Evolutionary conservation across 1,140 invertebrate genomes (phyloP).

Genomic region (Potamilus streckersoni): DNA sequence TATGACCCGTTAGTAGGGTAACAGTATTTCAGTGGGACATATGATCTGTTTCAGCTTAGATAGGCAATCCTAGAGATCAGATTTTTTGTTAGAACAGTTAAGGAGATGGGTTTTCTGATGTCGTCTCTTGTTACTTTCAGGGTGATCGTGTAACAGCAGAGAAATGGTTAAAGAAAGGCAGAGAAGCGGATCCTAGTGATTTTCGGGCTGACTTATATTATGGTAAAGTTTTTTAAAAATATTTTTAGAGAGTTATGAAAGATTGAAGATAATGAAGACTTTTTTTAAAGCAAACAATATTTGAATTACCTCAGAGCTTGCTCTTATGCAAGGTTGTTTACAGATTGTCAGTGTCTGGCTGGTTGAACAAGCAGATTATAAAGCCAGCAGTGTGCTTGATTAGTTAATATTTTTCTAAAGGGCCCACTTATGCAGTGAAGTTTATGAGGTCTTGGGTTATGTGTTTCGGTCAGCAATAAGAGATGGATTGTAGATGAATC

Average conservation of each 20-base stretch:
- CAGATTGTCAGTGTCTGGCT: neutral
- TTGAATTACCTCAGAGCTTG: neutral
- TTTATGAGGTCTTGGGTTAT: too few species aligned
- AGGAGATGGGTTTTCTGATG: neutral
- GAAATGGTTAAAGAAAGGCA: conserved; percentile 87
- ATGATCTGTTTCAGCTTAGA: neutral
- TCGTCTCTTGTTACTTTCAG: conserved; percentile 73
- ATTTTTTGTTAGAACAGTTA: too few species aligned
- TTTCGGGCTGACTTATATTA: conserved; percentile 87
- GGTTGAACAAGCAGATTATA: neutral
- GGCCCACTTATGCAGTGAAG: too few species aligned
- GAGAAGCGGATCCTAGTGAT: conserved; percentile 84
- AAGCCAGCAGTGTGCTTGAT: neutral
- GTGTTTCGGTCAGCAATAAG: too few species aligned
- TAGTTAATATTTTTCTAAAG: conserved; percentile 1
- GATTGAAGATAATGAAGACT: neutral
- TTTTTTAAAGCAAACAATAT: neutral
- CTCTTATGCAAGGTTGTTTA: neutral
- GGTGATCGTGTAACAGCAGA: conserved; percentile 87
- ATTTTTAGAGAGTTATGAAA: neutral
- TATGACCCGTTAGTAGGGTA: neutral
- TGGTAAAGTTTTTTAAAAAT: conserved; percentile 71
- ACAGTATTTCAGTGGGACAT: neutral
- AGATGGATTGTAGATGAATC: too few species aligned
- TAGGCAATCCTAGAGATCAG: too few species aligned